Evolutionary conservation across 2,888 invertebrate species (phyloP).

Genomic region (Polymixis flavicincta): DNA sequence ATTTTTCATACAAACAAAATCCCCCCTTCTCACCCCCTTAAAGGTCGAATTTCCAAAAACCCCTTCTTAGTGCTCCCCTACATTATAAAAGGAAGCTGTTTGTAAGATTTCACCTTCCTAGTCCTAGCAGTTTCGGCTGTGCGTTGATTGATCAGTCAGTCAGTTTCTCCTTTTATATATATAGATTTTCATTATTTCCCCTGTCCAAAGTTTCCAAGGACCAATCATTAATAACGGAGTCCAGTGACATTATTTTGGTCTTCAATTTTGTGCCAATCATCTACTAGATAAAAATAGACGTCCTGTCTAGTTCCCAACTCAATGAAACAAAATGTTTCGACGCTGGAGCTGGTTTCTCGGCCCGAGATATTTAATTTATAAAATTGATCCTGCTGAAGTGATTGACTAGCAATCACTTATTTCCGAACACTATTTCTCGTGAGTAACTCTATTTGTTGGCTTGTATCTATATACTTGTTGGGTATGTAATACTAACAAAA

Average conservation of each 20-base stretch:
- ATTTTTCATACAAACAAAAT: too few relatives aligned
- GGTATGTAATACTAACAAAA: not conserved
- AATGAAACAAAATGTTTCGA: conserved; percentile 43
- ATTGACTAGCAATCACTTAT: conserved; percentile 54
- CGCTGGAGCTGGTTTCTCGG: conserved; percentile 14
- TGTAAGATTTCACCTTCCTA: too few relatives aligned
- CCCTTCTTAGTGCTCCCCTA: too few relatives aligned
- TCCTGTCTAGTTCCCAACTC: not conserved
- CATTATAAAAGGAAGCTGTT: too few relatives aligned
- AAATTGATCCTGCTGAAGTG: conserved; percentile 48
- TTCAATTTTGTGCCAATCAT: not conserved
- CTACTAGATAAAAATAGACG: conserved; percentile 13
- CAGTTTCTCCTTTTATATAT: too few relatives aligned
- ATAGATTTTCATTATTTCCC: too few relatives aligned
- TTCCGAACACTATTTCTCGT: conserved; percentile 27
- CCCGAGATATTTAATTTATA: conserved; percentile 57
- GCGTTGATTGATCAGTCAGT: too few relatives aligned
- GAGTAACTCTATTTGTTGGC: conserved; percentile 16
- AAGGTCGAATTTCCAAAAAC: too few relatives aligned
- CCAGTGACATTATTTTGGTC: not conserved
- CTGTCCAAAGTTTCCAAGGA: too few relatives aligned
- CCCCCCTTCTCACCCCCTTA: too few relatives aligned
- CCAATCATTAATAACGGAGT: too few relatives aligned
- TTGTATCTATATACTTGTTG: not conserved
- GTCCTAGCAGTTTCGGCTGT: too few relatives aligned